phyloP scores from a whole-genome alignment of 2,888 invertebrate genomes.

The Brachypterus glaber region DNA sequence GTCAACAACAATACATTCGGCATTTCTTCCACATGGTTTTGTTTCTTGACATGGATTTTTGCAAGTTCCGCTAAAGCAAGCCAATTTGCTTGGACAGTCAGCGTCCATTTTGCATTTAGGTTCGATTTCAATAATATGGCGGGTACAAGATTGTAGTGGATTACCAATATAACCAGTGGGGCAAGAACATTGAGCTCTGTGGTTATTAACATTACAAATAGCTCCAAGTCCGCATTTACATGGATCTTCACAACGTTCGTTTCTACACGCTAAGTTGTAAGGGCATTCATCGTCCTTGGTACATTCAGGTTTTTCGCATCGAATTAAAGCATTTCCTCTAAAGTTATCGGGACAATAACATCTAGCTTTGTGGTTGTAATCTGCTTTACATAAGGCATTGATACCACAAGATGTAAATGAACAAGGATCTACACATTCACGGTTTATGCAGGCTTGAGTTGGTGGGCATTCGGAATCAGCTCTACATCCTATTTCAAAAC shows the following conservation, averaged over 20 bases:
- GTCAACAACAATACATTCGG: slow-evolving; percentile 76
- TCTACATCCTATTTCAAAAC: slow-evolving; percentile 74
- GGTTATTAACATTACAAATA: slow-evolving; percentile 66
- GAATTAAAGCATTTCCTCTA: slow-evolving; percentile 69
- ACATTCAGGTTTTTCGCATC: slow-evolving; percentile 72
- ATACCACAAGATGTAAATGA: slow-evolving; percentile 67
- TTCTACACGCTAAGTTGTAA: slow-evolving; percentile 66
- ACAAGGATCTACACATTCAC: slow-evolving; percentile 73
- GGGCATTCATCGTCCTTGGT: slow-evolving; percentile 66
- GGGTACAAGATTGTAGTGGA: slow-evolving; percentile 57
- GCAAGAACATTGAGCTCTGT: slow-evolving; percentile 69
- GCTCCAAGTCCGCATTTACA: slow-evolving; percentile 75
- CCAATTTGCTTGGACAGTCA: slow-evolving; percentile 76
- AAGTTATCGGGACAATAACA: slow-evolving; percentile 78
- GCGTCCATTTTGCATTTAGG: slow-evolving; percentile 69
- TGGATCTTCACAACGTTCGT: slow-evolving; percentile 71
- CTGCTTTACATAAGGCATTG: slow-evolving; percentile 68
- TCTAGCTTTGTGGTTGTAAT: slow-evolving; percentile 66
- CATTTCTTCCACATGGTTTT: slow-evolving; percentile 69
- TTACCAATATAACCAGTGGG: slow-evolving; percentile 75
- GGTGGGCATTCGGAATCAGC: slow-evolving; percentile 76
- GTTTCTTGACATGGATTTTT: slow-evolving; percentile 71
- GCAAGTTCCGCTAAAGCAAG: slow-evolving; percentile 71
- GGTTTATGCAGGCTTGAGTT: slow-evolving; percentile 72
- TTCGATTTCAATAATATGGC: slow-evolving; percentile 46